Evolutionary conservation across 2,113 vertebrate genomes (phyloP).

Genomic region (Caretta caretta): DNA sequence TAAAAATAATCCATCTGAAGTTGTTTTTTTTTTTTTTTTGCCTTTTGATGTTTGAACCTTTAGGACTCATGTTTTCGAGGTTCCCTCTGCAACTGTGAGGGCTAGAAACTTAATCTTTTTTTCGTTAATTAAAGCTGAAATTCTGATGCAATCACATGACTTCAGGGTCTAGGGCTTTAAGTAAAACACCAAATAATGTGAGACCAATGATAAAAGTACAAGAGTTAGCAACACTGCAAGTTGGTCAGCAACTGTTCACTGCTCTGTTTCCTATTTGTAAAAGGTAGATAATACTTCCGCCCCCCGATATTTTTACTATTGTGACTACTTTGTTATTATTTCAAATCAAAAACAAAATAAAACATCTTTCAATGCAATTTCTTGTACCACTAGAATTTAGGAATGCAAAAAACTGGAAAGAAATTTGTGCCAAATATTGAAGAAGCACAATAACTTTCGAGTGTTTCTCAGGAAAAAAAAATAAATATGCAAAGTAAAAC

Average conservation of each 20-base stretch:
- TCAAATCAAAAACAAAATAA: background rate
- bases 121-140: background rate
- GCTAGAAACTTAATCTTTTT: background rate
- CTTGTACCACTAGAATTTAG: background rate
- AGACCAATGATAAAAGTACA: background rate
- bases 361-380: background rate
- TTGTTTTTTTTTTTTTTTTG: too few species aligned
- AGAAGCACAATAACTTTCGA: background rate
- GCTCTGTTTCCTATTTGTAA: background rate
- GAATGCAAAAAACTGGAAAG: background rate
- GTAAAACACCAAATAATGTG: too few species aligned
- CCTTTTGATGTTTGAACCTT: background rate
- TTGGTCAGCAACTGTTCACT: background rate
- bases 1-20: background rate
- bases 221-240: background rate
- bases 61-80: background rate
- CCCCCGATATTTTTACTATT: background rate
- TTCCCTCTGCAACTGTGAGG: background rate
- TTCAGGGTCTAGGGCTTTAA: background rate
- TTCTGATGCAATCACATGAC: background rate
- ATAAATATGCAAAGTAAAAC: background rate
- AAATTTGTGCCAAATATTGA: background rate
- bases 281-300: too few species aligned
- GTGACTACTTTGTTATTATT: background rate
- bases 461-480: constrained; percentile 5